phyloP scores from a whole-genome alignment of 2,113 vertebrate species.

The Sus scrofa region DNA sequence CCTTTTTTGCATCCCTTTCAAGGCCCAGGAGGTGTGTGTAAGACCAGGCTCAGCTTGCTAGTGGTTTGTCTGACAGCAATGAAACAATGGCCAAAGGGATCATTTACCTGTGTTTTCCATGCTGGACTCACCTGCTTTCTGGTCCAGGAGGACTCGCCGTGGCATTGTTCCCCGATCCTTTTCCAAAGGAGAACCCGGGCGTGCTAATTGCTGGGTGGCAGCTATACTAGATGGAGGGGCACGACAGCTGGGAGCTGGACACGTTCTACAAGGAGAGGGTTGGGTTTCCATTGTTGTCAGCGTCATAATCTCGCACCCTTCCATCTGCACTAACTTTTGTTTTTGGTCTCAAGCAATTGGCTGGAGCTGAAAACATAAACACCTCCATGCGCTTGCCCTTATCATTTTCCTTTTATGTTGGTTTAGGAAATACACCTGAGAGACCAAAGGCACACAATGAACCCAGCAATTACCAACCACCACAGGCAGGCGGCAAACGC shows the following conservation, averaged over 20 bases:
- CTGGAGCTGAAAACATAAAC: conserved; percentile 56
- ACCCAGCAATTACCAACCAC: conserved; percentile 70
- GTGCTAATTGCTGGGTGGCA: conserved; percentile 79
- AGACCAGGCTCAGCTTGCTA: not conserved
- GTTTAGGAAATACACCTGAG: conserved; percentile 73
- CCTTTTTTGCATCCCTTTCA: not conserved
- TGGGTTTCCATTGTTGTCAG: conserved; percentile 77
- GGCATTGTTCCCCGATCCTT: conserved; percentile 4
- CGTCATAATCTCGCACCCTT: conserved; percentile 49
- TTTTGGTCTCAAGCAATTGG: conserved; percentile 47
- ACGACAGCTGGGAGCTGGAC: conserved; percentile 77
- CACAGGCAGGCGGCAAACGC: not conserved
- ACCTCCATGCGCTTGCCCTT: conserved; percentile 14
- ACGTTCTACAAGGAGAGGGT: conserved; percentile 54
- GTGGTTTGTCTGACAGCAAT: conserved; percentile 34
- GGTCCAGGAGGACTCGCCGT: not conserved
- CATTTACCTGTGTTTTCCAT: conserved; percentile 62
- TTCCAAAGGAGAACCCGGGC: conserved; percentile 70
- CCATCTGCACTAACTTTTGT: conserved; percentile 76
- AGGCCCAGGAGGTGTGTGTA: not conserved
- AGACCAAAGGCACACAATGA: conserved; percentile 39
- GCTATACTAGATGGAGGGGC: conserved; percentile 1
- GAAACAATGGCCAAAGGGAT: conserved; percentile 56
- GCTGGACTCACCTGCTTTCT: conserved; percentile 73
- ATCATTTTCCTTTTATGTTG: conserved; percentile 66